A percentile compares a stretch with the other conserved stretches of the same genome.
These are phyloP conservation scores for Parnassius apollo DNA, from an alignment of 2,888 invertebrate species.

Conservation along the genomic window DNA sequence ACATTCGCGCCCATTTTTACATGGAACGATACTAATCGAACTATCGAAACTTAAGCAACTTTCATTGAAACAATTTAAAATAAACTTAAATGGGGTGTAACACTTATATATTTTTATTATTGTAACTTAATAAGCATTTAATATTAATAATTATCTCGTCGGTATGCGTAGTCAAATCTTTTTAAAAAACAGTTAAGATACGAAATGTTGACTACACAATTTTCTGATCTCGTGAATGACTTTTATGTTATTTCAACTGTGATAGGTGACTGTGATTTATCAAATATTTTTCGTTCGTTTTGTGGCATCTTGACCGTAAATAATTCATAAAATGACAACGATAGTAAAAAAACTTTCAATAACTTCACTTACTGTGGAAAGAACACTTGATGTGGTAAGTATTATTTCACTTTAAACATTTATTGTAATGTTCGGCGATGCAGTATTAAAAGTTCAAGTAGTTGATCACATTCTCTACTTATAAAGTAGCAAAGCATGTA, in stretches of 20 bases:
- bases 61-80: conserved; percentile 31
- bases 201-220: conserved; percentile 23
- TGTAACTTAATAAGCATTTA: conserved; percentile 53
- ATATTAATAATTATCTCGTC: conserved; percentile 32
- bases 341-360: conserved; percentile 59
- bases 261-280: conserved; percentile 47
- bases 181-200: conserved; percentile 20
- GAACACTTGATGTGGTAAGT: conserved; percentile 62
- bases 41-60: conserved; percentile 51
- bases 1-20: conserved; percentile 79
- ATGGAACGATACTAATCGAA: conserved; percentile 72
- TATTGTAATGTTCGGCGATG: not conserved
- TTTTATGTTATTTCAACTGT: conserved; percentile 40
- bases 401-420: conserved; percentile 11
- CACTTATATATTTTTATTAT: conserved; percentile 43
- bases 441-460: conserved; percentile 14
- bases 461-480: too few species aligned
- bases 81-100: conserved; percentile 43
- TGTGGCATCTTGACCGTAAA: conserved; percentile 66
- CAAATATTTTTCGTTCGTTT: conserved; percentile 42
- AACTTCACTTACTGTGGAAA: conserved; percentile 24
- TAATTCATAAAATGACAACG: conserved; percentile 63
- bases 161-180: conserved; percentile 33
- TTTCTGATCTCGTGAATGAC: conserved; percentile 20
- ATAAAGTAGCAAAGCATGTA: too few species aligned